Percentiles rank a stretch among this genome's conserved stretches.
These are phyloP conservation scores for Syndactyla subalaris DNA, from an alignment of 2,797 vertebrate genomes.

Conservation along the genomic window DNA sequence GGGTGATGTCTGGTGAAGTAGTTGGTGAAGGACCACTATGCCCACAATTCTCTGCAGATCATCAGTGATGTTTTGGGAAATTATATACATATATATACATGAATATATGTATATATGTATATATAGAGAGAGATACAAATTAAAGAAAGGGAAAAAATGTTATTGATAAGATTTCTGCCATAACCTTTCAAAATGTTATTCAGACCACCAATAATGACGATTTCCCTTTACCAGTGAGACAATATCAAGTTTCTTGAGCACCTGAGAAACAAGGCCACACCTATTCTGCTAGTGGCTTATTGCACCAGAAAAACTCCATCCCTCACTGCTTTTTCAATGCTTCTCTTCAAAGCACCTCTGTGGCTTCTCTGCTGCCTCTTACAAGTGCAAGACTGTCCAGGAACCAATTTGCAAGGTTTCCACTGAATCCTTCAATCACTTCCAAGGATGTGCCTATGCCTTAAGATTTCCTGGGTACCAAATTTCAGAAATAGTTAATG, in stretches of 20 bases:
- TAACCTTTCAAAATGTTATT: background rate
- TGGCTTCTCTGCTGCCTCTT: background rate
- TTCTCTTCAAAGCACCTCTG: background rate
- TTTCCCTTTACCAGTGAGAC: background rate
- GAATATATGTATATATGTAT: too few relatives aligned
- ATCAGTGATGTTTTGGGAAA: background rate
- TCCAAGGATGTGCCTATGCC: background rate
- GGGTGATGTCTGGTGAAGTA: background rate
- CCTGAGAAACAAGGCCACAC: background rate
- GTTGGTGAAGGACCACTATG: background rate
- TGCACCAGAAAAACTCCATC: background rate
- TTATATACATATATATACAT: background rate
- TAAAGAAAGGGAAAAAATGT: background rate
- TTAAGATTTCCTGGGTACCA: background rate
- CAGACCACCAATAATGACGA: background rate
- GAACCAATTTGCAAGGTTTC: background rate
- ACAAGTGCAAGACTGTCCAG: background rate
- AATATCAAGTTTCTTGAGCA: background rate
- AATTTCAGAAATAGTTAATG: background rate
- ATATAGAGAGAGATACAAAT: background rate
- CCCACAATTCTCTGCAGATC: background rate
- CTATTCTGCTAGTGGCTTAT: background rate
- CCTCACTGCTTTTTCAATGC: background rate
- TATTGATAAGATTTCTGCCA: background rate
- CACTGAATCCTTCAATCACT: background rate